A percentile compares a stretch with the other conserved stretches of the same genome.
Conservation (phyloP, 2,888 invertebrate species). For the Mycalesis mineus region DNA sequence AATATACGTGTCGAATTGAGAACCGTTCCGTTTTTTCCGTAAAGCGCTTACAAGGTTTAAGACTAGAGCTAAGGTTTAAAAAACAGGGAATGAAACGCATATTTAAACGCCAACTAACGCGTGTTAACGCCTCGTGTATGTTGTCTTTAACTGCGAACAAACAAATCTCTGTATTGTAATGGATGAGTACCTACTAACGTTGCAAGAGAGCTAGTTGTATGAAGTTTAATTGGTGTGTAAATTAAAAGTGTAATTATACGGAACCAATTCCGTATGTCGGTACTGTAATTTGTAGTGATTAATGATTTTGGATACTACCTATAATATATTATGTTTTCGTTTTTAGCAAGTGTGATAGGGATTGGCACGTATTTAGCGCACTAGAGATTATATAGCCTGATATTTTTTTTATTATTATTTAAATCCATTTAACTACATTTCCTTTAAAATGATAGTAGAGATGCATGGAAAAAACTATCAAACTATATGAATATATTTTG, state of each 20-base stretch:
- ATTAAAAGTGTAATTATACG: slow-evolving; percentile 1
- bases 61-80: too few relatives aligned
- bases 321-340: neutral
- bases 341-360: neutral
- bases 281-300: neutral
- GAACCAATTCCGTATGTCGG: slow-evolving; percentile 2
- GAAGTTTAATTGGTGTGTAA: slow-evolving; percentile 2
- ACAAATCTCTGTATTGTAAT: neutral
- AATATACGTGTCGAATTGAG: too few relatives aligned
- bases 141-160: neutral
- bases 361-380: too few relatives aligned
- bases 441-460: too few relatives aligned
- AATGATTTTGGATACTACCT: neutral
- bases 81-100: too few relatives aligned
- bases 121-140: neutral
- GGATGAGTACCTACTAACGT: neutral
- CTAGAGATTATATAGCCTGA: too few relatives aligned
- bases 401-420: too few relatives aligned
- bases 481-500: too few relatives aligned
- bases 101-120: neutral
- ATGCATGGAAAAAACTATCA: too few relatives aligned
- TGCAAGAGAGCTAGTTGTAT: neutral
- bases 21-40: too few relatives aligned
- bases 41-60: too few relatives aligned
- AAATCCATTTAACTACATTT: too few relatives aligned